Evolutionary conservation across 2,113 vertebrate species (phyloP).

Genomic region (Perognathus longimembris): DNA sequence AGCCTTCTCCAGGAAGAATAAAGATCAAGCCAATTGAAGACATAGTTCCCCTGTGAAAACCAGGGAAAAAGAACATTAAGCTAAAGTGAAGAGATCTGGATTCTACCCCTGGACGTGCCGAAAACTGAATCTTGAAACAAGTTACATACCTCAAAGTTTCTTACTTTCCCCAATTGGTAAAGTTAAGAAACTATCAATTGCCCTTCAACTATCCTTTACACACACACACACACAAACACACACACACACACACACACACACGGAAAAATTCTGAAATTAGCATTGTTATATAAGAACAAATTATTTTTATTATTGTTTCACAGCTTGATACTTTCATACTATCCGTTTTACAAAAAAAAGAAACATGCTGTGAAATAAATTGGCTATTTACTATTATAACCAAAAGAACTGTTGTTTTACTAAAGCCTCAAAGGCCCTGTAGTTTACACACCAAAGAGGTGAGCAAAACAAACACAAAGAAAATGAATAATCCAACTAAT

Average conservation of each 20-base stretch:
- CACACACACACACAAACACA: background rate
- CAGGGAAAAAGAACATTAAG: background rate
- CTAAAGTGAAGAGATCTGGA: background rate
- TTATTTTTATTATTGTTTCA: conserved; percentile 70
- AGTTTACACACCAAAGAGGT: conserved; percentile 64
- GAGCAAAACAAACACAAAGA: conserved; percentile 67
- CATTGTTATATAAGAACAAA: conserved; percentile 74
- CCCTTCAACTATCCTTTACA: conserved; percentile 20
- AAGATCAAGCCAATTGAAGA: background rate
- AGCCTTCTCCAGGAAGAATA: background rate
- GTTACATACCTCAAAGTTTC: background rate
- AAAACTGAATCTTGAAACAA: conserved; percentile 41
- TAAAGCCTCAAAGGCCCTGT: conserved; percentile 62
- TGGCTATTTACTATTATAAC: conserved; percentile 77
- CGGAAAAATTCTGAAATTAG: conserved; percentile 59
- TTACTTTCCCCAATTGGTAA: background rate
- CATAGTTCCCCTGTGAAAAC: background rate
- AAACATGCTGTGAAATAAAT: conserved; percentile 80
- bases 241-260: background rate
- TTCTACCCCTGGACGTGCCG: background rate
- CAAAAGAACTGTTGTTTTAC: conserved; percentile 74
- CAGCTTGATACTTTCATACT: conserved; percentile 76
- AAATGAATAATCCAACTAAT: conserved; percentile 76
- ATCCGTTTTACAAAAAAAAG: conserved; percentile 69
- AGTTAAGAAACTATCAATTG: conserved; percentile 32